A percentile compares a stretch with the other conserved stretches of the same genome.
phyloP scores from a whole-genome alignment of 2,113 vertebrate genomes.

The Nycticebus coucang region DNA sequence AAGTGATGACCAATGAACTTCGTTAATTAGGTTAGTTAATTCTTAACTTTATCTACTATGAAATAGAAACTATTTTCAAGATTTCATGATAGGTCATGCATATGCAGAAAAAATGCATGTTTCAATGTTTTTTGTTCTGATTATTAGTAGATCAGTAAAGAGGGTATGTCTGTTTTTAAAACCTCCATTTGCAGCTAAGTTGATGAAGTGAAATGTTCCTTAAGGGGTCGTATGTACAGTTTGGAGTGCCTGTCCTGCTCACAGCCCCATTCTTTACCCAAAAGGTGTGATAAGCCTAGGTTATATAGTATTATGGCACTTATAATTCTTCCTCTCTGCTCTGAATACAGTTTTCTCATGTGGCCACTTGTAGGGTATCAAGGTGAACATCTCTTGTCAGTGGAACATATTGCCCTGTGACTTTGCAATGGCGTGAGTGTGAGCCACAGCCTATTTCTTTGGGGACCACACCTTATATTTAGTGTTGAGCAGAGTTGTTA shows the following conservation, averaged over 20 bases:
- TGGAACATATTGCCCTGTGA: accelerated
- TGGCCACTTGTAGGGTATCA: not conserved
- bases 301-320: not conserved
- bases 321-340: not conserved
- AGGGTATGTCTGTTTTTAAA: not conserved
- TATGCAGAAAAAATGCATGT: not conserved
- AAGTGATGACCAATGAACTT: not conserved
- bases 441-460: not conserved
- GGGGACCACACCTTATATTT: not conserved
- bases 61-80: not conserved
- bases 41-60: not conserved
- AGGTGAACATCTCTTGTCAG: not conserved
- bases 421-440: not conserved
- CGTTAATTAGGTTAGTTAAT: not conserved
- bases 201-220: not conserved
- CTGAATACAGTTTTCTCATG: not conserved
- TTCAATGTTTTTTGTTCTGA: not conserved
- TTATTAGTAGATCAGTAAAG: not conserved
- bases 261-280: not conserved
- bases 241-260: not conserved
- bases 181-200: not conserved
- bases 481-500: not conserved
- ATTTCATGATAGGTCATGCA: not conserved
- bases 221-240: not conserved
- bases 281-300: not conserved